These are phyloP conservation scores for Drosophila rellima DNA, from an alignment of 2,888 invertebrate genomes.

Conservation along the genomic window DNA sequence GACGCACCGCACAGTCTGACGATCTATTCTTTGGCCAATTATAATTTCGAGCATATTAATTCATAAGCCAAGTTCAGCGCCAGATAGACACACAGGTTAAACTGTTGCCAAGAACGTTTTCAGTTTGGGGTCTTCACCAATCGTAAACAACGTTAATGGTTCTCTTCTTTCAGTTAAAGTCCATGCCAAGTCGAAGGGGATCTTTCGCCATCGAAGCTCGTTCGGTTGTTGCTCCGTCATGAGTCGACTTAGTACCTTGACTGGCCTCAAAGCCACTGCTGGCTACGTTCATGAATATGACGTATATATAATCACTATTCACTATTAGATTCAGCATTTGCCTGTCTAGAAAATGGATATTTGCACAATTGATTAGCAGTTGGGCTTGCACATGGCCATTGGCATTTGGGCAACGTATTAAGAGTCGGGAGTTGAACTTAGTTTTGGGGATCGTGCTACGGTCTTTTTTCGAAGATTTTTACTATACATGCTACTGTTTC, in stretches of 20 bases:
- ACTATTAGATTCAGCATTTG: conserved; percentile 9
- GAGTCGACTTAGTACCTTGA: conserved; percentile 32
- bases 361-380: conserved; percentile 70
- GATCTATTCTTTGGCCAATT: conserved; percentile 66
- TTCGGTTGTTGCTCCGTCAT: conserved; percentile 55
- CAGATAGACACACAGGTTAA: conserved; percentile 21
- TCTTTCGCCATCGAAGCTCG: conserved; percentile 33
- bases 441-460: conserved; percentile 17
- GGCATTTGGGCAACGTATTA: conserved; percentile 33
- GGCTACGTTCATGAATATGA: conserved; percentile 25
- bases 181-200: conserved; percentile 17
- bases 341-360: conserved; percentile 23
- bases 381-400: conserved; percentile 50
- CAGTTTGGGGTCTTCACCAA: conserved; percentile 34
- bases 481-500: conserved; percentile 44
- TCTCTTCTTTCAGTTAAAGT: conserved; percentile 10
- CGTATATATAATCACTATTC: conserved; percentile 11
- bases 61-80: conserved; percentile 58
- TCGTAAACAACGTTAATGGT: conserved; percentile 43
- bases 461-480: conserved; percentile 8
- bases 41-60: conserved; percentile 42
- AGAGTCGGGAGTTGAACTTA: conserved; percentile 38
- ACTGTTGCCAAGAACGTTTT: conserved; percentile 60
- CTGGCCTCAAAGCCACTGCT: conserved; percentile 30
- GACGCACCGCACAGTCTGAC: conserved; percentile 29